These are phyloP conservation scores for Crenuchus spilurus DNA, from an alignment of 2,797 vertebrate species.

Conservation along the genomic window DNA sequence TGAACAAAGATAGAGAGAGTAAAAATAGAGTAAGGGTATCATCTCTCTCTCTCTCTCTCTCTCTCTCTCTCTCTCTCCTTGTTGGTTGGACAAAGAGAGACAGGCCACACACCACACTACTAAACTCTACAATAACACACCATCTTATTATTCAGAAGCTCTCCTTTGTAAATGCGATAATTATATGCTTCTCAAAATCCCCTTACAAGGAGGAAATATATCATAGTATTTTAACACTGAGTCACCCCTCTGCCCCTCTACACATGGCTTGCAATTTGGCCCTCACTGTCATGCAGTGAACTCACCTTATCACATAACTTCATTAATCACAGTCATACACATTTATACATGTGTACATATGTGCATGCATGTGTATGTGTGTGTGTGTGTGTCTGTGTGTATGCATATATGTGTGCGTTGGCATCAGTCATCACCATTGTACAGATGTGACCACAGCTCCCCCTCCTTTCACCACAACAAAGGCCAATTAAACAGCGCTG, in stretches of 20 bases:
- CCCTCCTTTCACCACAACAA: constrained; percentile 77
- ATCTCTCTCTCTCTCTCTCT: background rate
- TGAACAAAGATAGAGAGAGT: constrained; percentile 1
- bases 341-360: constrained; percentile 5
- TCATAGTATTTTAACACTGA: constrained; percentile 40
- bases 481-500: constrained; percentile 82
- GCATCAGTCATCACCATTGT: constrained; percentile 70
- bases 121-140: constrained; percentile 37
- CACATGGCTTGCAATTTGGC: constrained; percentile 25
- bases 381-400: constrained; percentile 10
- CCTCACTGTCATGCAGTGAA: constrained; percentile 43
- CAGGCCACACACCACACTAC: constrained; percentile 36
- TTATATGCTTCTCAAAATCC: constrained; percentile 69
- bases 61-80: background rate
- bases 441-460: constrained; percentile 71
- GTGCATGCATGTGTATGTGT: background rate
- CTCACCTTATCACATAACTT: constrained; percentile 49
- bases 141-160: constrained; percentile 73
- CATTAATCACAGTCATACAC: background rate
- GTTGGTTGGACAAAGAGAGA: background rate
- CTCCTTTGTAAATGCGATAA: constrained; percentile 84
- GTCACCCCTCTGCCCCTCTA: constrained; percentile 21
- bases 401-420: constrained; percentile 52
- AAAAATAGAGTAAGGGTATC: constrained; percentile 11
- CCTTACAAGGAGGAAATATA: constrained; percentile 49